Conservation (phyloP, 2,797 vertebrate species). For the Acipenser transmontanus region DNA sequence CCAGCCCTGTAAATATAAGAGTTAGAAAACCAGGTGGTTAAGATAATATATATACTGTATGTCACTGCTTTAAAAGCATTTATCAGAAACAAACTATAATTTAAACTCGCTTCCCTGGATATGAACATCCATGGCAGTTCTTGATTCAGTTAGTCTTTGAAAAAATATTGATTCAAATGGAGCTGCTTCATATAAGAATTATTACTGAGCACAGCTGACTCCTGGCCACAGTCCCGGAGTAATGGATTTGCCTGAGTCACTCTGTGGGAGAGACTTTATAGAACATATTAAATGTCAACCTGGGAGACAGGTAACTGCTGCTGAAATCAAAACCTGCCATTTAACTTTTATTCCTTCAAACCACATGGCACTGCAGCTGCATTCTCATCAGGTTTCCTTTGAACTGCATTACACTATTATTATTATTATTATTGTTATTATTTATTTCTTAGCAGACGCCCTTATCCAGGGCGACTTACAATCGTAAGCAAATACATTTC, state of each 20-base stretch:
- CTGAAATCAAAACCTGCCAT: conserved; percentile 16
- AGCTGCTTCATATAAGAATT: background rate
- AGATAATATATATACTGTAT: too few species aligned
- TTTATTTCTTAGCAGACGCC: too few species aligned
- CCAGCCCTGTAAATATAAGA: too few species aligned
- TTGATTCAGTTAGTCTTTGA: background rate
- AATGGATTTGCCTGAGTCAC: background rate
- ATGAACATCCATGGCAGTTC: too few species aligned
- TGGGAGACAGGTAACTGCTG: background rate
- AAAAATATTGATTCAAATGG: background rate
- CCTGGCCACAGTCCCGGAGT: background rate
- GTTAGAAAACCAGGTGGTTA: too few species aligned
- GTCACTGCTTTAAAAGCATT: too few species aligned
- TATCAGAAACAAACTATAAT: too few species aligned
- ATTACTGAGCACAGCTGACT: background rate
- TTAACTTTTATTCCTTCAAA: conserved; percentile 6
- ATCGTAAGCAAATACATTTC: too few species aligned
- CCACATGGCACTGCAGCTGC: background rate
- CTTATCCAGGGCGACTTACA: too few species aligned
- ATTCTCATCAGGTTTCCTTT: background rate
- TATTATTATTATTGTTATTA: too few species aligned
- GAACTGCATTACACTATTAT: too few species aligned
- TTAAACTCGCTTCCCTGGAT: too few species aligned
- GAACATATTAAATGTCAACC: conserved; percentile 14
- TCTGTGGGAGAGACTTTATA: conserved; percentile 1